Conservation (phyloP, 2,113 vertebrate species). For the Malurus cyaneus region DNA sequence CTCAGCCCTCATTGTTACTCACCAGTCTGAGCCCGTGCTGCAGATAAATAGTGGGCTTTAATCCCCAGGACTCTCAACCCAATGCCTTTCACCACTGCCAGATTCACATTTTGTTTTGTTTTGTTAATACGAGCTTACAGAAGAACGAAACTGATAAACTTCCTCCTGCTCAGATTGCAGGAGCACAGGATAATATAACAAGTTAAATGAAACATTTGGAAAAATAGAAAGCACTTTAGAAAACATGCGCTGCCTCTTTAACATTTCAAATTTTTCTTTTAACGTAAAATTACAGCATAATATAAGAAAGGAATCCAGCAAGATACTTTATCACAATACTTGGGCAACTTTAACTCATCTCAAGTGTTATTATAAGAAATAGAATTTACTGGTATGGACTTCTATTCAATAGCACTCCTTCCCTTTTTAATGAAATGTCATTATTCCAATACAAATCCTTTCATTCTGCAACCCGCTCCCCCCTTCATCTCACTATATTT, state of each 20-base stretch:
- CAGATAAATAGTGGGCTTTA: neutral
- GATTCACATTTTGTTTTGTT: slow-evolving; percentile 19
- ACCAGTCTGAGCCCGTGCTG: neutral
- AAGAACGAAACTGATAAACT: slow-evolving; percentile 39
- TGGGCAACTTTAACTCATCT: slow-evolving; percentile 79
- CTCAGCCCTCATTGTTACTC: neutral
- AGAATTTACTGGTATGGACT: slow-evolving; percentile 84
- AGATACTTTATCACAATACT: slow-evolving; percentile 79
- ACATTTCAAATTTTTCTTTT: slow-evolving; percentile 71
- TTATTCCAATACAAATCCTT: slow-evolving; percentile 92
- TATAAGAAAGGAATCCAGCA: slow-evolving; percentile 61
- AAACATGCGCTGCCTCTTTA: slow-evolving; percentile 71
- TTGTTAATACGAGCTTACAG: neutral
- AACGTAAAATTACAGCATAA: slow-evolving; percentile 71
- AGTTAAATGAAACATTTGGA: slow-evolving; percentile 66
- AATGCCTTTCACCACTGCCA: neutral
- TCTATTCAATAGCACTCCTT: slow-evolving; percentile 80
- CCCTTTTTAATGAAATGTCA: slow-evolving; percentile 91
- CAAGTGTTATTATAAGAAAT: slow-evolving; percentile 85
- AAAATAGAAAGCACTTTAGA: slow-evolving; percentile 50
- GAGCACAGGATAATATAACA: slow-evolving; percentile 38
- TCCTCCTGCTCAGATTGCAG: neutral
- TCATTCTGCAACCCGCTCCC: slow-evolving; percentile 78
- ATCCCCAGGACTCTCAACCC: neutral
- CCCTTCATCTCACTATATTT: slow-evolving; percentile 83